Conservation (phyloP, 2,888 invertebrate species). For the Alviniconcha strummeri region DNA sequence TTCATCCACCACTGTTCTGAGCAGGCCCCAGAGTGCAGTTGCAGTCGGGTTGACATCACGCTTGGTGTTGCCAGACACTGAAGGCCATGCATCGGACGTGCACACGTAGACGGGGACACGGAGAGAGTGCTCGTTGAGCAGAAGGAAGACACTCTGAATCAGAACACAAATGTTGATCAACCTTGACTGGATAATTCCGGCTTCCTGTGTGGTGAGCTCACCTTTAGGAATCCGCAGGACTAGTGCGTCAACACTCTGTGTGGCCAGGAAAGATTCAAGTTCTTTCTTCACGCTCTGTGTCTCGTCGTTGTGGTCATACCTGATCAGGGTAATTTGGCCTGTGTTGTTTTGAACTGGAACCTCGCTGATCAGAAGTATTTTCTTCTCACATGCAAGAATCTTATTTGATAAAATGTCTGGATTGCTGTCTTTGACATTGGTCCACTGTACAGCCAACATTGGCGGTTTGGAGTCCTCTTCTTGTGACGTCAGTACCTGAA, state of each 20-base stretch:
- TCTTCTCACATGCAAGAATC: not conserved
- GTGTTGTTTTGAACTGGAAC: not conserved
- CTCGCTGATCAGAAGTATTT: not conserved
- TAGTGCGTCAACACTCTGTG: not conserved
- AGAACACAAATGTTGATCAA: conserved; percentile 31
- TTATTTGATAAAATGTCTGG: not conserved
- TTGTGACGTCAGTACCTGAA: not conserved
- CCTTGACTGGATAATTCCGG: not conserved
- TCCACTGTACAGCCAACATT: not conserved
- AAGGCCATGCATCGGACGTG: conserved; percentile 26
- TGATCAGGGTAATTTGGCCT: not conserved
- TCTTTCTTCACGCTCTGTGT: not conserved
- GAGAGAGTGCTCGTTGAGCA: conserved; percentile 14
- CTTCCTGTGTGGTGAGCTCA: not conserved
- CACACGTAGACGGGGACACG: conserved; percentile 29
- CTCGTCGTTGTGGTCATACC: not conserved
- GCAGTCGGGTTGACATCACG: conserved; percentile 26
- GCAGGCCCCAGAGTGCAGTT: conserved; percentile 42
- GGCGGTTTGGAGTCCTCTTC: not conserved
- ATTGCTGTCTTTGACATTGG: not conserved
- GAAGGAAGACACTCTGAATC: conserved; percentile 26
- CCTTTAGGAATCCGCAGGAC: not conserved
- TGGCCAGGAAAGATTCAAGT: not conserved
- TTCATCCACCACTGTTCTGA: conserved; percentile 37
- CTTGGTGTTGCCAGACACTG: conserved; percentile 3